Percentiles rank a stretch among this genome's conserved stretches.
Evolutionary conservation across 2,888 invertebrate genomes (phyloP).

Genomic region (Leucoptera coffeella): DNA sequence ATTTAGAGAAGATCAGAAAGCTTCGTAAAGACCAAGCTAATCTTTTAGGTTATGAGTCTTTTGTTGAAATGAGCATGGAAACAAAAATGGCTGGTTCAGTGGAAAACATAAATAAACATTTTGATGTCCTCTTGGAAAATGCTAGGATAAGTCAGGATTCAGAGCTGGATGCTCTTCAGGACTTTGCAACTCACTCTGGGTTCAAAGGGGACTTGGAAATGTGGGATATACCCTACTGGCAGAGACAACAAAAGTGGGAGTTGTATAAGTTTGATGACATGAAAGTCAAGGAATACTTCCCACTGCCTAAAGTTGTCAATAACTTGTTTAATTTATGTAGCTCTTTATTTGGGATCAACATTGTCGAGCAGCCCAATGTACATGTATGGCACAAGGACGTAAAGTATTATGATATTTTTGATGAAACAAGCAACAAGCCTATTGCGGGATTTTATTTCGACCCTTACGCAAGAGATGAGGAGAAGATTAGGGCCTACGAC

Average conservation of each 20-base stretch:
- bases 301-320: slow-evolving; percentile 70
- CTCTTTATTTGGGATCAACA: slow-evolving; percentile 70
- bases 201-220: slow-evolving; percentile 62
- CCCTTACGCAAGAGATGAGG: slow-evolving; percentile 63
- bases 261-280: slow-evolving; percentile 66
- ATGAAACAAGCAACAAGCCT: slow-evolving; percentile 57
- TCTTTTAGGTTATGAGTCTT: slow-evolving; percentile 72
- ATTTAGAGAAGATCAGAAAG: slow-evolving; percentile 72
- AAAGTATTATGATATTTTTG: slow-evolving; percentile 73
- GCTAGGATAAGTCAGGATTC: slow-evolving; percentile 70
- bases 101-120: slow-evolving; percentile 64
- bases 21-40: slow-evolving; percentile 66
- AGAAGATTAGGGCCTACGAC: slow-evolving; percentile 54
- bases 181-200: slow-evolving; percentile 68
- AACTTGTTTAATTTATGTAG: slow-evolving; percentile 73
- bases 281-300: slow-evolving; percentile 73
- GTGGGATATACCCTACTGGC: slow-evolving; percentile 89
- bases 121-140: slow-evolving; percentile 60
- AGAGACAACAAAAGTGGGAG: slow-evolving; percentile 64
- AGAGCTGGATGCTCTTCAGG: slow-evolving; percentile 65
- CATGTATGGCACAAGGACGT: slow-evolving; percentile 85
- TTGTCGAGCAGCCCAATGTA: slow-evolving; percentile 59
- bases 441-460: slow-evolving; percentile 84
- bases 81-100: slow-evolving; percentile 86
- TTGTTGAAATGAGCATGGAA: slow-evolving; percentile 84